Evolutionary conservation across 2,113 vertebrate species (phyloP).

Genomic region (Perognathus longimembris): DNA sequence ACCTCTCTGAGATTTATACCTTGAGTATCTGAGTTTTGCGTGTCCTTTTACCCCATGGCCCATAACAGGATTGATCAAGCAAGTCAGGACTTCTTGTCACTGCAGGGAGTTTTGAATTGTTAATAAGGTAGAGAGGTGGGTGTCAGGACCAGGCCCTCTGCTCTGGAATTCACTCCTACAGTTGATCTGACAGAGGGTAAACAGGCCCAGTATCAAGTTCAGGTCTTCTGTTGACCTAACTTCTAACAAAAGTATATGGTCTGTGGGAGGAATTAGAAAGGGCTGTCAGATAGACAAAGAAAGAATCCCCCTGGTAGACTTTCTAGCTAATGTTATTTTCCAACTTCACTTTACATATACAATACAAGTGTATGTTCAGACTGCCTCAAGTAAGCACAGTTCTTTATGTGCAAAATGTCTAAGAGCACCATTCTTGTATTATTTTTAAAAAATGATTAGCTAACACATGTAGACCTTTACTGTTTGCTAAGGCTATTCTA

Average conservation of each 20-base stretch:
- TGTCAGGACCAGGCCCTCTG: not conserved
- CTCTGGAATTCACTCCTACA: conserved; percentile 36
- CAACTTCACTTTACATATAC: not conserved
- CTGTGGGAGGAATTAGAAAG: not conserved
- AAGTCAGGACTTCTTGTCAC: not conserved
- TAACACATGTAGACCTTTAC: not conserved
- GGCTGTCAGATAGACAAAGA: not conserved
- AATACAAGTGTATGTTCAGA: not conserved
- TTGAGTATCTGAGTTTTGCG: not conserved
- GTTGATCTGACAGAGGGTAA: not conserved
- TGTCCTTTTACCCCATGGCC: not conserved
- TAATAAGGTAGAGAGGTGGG: not conserved
- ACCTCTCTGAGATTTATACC: not conserved
- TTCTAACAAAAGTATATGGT: not conserved
- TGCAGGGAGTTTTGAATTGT: not conserved
- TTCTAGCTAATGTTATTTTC: not conserved
- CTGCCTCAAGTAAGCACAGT: not conserved
- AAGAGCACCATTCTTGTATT: not conserved
- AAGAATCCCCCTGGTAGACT: not conserved
- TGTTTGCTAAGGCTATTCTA: not conserved
- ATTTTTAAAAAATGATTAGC: not conserved
- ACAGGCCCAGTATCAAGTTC: not conserved
- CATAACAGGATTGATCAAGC: not conserved
- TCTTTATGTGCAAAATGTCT: not conserved
- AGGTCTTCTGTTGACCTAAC: not conserved